Base-by-base conservation (phyloP, 2,797 vertebrate species). In the Phoxinus dragarum region DNA sequence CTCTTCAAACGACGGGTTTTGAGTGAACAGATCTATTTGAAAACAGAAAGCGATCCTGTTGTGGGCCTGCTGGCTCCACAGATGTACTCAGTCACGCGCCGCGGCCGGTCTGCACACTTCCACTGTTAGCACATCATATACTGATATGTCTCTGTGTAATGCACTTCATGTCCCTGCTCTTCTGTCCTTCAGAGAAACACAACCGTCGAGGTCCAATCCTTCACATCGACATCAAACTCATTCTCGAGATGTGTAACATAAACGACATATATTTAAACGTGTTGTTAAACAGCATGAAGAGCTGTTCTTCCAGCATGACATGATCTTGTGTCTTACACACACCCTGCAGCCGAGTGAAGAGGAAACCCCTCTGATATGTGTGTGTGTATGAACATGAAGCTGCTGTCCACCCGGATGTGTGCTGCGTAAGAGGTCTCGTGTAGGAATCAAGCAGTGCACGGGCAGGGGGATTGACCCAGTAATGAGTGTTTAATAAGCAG, bases 81-180 rank as follows among this genome's bases (percentile, higher is more conserved):
- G 54, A 74, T 74, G 0, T 47, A 36, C 74, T 82, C 42, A 52
- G 23, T 83, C 81, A 36, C 14, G 21, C 47, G 54, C 61, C 36
- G 40, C 27, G 16, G 19, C 5, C 12, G 10, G 31, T n/a, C 44
- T 10, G 31, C 12, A 21, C 27, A 71, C 49, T 56, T 81, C 67
- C 71, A 6, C 47, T 42, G 64, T 16, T 36, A 21, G 38, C 14
- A 61, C 5, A 34, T 44, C 68, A 61, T 42, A 64, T 49, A 44
- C 47, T 82, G 54, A 82, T 74, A 49, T 47, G n/a, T 61, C 5
- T 64, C 27, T n/a, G 47, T 82, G 10, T 61, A 74, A 74, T 73
- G 40, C 42, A 71, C 54, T 78, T 78, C 40, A 59, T 81, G 67
- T 44, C 3, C 23, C 23, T 34, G 47, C 40, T 47, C 42, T 6